These are phyloP conservation scores for Jacana jacana DNA, from an alignment of 2,113 vertebrate genomes.

Conservation along the genomic window DNA sequence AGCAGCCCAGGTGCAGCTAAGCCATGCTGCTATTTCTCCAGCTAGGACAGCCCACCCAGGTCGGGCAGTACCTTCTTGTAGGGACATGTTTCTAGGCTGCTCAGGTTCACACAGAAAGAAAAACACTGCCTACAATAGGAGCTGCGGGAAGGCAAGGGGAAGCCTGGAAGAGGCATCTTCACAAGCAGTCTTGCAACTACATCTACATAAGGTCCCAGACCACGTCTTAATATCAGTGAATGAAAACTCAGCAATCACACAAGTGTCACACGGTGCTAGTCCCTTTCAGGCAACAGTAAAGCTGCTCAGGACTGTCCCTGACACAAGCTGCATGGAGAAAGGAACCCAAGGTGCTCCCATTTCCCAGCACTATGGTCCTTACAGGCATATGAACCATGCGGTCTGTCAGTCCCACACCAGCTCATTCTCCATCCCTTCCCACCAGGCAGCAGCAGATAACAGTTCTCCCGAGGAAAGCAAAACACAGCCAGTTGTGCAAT, in stretches of 20 bases:
- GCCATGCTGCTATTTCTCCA: not conserved
- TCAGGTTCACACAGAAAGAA: not conserved
- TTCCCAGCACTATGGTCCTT: not conserved
- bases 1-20: not conserved
- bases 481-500: not conserved
- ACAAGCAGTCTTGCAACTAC: not conserved
- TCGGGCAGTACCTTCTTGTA: not conserved
- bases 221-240: not conserved
- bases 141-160: not conserved
- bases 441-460: not conserved
- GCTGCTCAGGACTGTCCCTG: not conserved
- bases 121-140: not conserved
- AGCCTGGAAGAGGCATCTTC: not conserved
- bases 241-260: not conserved
- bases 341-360: not conserved
- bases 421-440: not conserved
- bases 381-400: rapidly evolving
- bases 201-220: not conserved
- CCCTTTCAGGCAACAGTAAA: not conserved
- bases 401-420: not conserved
- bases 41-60: not conserved
- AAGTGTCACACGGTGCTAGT: rapidly evolving
- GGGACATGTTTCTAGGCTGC: not conserved
- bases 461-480: not conserved
- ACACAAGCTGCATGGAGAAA: not conserved